These are phyloP conservation scores for Serilophus lunatus DNA, from an alignment of 2,113 vertebrate species.

Conservation along the genomic window DNA sequence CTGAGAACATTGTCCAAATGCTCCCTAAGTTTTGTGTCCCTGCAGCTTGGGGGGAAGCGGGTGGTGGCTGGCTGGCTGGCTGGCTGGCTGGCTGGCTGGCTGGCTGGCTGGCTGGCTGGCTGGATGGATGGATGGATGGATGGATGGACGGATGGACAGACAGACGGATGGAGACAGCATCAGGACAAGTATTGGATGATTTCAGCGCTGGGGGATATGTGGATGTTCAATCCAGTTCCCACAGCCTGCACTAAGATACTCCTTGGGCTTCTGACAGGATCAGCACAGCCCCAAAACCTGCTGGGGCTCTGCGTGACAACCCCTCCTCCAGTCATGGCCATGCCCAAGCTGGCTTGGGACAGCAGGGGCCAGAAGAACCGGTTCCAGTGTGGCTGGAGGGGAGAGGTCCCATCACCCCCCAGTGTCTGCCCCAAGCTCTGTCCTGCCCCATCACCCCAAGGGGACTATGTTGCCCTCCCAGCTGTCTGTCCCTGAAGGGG, in stretches of 20 bases:
- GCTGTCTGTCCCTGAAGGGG: rapidly evolving
- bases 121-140: neutral
- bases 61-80: no score
- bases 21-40: neutral
- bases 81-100: no score
- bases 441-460: neutral
- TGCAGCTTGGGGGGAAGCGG: neutral
- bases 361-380: neutral
- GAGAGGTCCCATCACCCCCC: neutral
- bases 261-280: neutral
- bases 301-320: neutral
- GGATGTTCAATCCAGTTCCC: neutral
- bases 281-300: neutral
- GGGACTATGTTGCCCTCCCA: neutral
- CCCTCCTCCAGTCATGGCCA: neutral
- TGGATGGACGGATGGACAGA: neutral
- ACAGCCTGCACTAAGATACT: neutral
- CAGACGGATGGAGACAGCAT: neutral
- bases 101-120: neutral
- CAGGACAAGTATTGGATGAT: neutral
- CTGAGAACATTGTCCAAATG: rapidly evolving
- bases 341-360: neutral
- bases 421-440: neutral
- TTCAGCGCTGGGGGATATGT: neutral
- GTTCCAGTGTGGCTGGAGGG: neutral